Percentiles rank a stretch among this genome's conserved stretches.
Evolutionary conservation across 53 echinoderm and acorn worm species (phyloP).

Genomic region (Pentamera pediparva): DNA sequence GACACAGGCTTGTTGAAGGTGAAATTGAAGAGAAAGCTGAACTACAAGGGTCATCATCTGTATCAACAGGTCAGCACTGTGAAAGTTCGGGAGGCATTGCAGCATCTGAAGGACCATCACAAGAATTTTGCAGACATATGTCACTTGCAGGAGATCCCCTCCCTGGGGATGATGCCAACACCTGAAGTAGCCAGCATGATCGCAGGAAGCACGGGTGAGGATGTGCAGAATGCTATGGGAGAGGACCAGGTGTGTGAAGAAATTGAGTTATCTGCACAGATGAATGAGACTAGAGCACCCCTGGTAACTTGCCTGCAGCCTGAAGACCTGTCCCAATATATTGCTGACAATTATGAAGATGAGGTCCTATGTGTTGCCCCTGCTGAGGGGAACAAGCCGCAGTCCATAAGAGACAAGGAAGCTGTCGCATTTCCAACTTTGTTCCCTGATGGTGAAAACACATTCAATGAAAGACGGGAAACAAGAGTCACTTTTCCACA

Average conservation of each 20-base stretch:
- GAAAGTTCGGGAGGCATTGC: no score
- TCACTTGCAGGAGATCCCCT: no score
- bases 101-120: no score
- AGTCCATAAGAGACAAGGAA: constrained; percentile 39
- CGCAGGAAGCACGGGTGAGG: no score
- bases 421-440: constrained; percentile 48
- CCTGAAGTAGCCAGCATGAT: no score
- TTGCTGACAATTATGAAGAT: constrained; percentile 37
- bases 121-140: no score
- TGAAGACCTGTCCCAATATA: constrained; percentile 44
- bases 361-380: constrained; percentile 55
- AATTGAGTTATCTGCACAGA: no score
- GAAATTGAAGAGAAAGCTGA: constrained; percentile 60
- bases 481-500: constrained; percentile 36
- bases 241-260: no score
- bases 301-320: constrained; percentile 45
- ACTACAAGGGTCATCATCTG: constrained; percentile 52
- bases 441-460: constrained; percentile 57
- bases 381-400: constrained; percentile 52
- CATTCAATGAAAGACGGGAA: constrained; percentile 42
- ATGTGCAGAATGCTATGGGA: no score
- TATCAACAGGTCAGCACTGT: constrained; percentile 57
- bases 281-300: constrained; percentile 17
- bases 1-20: constrained; percentile 47
- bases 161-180: no score